phyloP scores from a whole-genome alignment of 2,113 vertebrate genomes.

The Pontoporia blainvillei region DNA sequence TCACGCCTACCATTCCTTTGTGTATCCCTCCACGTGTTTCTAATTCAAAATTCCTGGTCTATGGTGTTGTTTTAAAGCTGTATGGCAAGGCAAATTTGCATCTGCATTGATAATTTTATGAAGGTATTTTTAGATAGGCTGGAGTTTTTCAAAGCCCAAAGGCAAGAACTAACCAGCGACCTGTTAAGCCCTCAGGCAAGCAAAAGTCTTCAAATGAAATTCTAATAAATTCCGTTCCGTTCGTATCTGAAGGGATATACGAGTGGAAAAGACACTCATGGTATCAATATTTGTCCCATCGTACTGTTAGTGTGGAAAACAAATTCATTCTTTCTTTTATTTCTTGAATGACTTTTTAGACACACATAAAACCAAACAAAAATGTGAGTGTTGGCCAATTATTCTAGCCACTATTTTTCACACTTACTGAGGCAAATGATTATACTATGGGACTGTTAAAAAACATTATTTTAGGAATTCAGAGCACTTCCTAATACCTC shows the following conservation, averaged over 20 bases:
- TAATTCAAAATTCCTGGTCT: constrained; percentile 18
- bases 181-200: constrained; percentile 10
- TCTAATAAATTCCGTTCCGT: background rate
- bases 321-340: background rate
- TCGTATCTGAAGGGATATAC: background rate
- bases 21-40: background rate
- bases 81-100: constrained; percentile 24
- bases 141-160: background rate
- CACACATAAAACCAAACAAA: background rate
- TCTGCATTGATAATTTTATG: constrained; percentile 54
- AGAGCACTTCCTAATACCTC: background rate
- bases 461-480: background rate
- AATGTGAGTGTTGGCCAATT: background rate
- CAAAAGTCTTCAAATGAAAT: constrained; percentile 6
- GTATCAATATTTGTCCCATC: background rate
- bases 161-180: background rate
- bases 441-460: background rate
- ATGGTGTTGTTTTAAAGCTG: background rate
- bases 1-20: background rate
- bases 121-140: constrained; percentile 40
- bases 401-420: background rate
- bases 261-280: background rate
- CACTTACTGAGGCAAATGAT: background rate
- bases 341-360: background rate
- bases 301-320: background rate